A percentile compares a stretch with the other conserved stretches of the same genome.
These are phyloP conservation scores for Ciconia maguari DNA, from an alignment of 2,113 vertebrate genomes.

Conservation along the genomic window DNA sequence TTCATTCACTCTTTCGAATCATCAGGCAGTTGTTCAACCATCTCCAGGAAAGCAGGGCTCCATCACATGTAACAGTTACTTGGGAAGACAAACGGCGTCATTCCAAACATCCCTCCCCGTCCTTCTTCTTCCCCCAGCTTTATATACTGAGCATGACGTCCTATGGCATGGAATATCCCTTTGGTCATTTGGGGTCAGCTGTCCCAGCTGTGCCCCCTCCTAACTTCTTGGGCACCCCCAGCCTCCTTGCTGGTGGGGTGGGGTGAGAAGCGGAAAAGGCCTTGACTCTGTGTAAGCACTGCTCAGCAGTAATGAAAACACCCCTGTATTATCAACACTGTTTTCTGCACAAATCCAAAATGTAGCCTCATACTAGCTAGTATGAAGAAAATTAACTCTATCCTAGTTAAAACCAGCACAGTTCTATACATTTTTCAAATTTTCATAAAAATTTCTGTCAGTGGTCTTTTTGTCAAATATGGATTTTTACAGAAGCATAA, in stretches of 20 bases:
- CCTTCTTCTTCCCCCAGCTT: not conserved
- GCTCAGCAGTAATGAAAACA: not conserved
- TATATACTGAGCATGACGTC: not conserved
- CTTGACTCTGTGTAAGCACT: not conserved
- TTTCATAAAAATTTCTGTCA: not conserved
- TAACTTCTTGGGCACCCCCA: not conserved
- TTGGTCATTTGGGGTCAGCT: not conserved
- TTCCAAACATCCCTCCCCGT: rapidly evolving
- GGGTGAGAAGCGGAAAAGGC: not conserved
- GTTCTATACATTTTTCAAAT: not conserved
- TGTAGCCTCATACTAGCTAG: not conserved
- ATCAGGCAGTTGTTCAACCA: not conserved
- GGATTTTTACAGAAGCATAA: not conserved
- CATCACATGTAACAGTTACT: rapidly evolving
- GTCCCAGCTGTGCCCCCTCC: not conserved
- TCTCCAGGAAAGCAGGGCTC: not conserved
- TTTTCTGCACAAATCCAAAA: not conserved
- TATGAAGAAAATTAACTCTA: not conserved
- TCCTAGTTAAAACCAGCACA: not conserved
- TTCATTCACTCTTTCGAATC: not conserved
- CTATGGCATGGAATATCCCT: not conserved
- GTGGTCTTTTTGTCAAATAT: not conserved
- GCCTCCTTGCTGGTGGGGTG: rapidly evolving
- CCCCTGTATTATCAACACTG: not conserved
- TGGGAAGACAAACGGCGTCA: not conserved